Base-by-base conservation (phyloP, 2,888 invertebrate genomes). In the Hipparchia semele region DNA sequence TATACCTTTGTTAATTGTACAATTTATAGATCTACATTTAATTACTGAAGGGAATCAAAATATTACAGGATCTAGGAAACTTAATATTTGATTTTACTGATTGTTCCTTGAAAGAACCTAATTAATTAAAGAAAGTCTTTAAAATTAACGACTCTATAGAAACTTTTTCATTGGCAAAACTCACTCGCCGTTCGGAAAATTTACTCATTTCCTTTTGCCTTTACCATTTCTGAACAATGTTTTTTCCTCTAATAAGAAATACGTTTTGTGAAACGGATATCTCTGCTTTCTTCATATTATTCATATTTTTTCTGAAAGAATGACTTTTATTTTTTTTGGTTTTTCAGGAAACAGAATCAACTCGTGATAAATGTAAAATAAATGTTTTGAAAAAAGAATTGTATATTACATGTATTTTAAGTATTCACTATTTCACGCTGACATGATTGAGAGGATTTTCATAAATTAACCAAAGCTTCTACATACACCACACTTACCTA, bases 51-150 rank as follows among this genome's bases (percentile, higher is more conserved):
- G 23, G 23, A 59, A 59, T 9, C 33, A 60, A 60, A 49, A 49
- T 45, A 13, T 1, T 45, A 53, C 54, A 45, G n/a, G 39, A 39
- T 39, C 39, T 45, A 68, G 49, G 54, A 49, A 33, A 68, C 60
- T 10, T 56, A 68, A 69, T 69, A 71, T 69, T 74, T 72, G 69
- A 68, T 68, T 66, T 69, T 33, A 45, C 68, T 64, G 59, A 51
- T 51, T 61, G 10, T 51, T 61, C 58, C 61, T 69, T 62, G 58
- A 39, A 54, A 76, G 39, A 76, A 76, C 60, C 70, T 72, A 76
- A 74, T 76, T 74, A 76, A 76, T 76, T 76, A 74, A 60, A 68
- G 67, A 72, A 72, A 74, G 72, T 76, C 69, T 71, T 76, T 74
- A 71, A 74, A 74, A 76, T 73, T 73, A 75, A 71, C 64, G 69